These are phyloP conservation scores for Gobionotothen gibberifrons DNA, from an alignment of 2,797 vertebrate genomes.

Conservation along the genomic window DNA sequence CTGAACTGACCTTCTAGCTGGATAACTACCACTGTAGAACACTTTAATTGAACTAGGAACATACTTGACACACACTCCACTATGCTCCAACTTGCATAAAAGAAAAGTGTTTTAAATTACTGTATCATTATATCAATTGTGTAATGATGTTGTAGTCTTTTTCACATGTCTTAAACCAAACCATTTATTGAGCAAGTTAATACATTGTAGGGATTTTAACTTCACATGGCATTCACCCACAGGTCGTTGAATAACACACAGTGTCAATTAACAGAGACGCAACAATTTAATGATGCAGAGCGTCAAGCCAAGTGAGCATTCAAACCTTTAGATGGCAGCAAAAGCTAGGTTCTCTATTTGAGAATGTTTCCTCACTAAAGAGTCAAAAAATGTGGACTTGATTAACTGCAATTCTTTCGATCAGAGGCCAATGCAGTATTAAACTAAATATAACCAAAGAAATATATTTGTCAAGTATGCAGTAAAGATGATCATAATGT, in stretches of 20 bases:
- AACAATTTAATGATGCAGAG: not conserved
- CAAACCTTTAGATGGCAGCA: slow-evolving; percentile 18
- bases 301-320: not conserved
- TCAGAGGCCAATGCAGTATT: not conserved
- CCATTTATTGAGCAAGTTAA: not conserved
- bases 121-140: not conserved
- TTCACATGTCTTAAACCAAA: not conserved
- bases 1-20: not conserved
- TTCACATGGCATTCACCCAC: not conserved
- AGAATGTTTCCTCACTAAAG: not conserved
- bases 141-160: not conserved
- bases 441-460: not conserved
- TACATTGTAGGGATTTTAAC: not conserved
- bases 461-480: not conserved
- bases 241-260: not conserved
- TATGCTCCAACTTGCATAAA: no score
- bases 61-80: no score
- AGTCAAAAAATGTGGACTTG: not conserved
- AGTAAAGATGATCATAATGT: not conserved
- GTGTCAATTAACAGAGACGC: not conserved
- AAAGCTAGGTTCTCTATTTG: not conserved
- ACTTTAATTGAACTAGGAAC: not conserved
- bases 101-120: not conserved
- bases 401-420: not conserved
- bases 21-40: not conserved